Conservation (phyloP, 53 echinoderm and acorn worm genomes). For the Holothuria leucospilota region DNA sequence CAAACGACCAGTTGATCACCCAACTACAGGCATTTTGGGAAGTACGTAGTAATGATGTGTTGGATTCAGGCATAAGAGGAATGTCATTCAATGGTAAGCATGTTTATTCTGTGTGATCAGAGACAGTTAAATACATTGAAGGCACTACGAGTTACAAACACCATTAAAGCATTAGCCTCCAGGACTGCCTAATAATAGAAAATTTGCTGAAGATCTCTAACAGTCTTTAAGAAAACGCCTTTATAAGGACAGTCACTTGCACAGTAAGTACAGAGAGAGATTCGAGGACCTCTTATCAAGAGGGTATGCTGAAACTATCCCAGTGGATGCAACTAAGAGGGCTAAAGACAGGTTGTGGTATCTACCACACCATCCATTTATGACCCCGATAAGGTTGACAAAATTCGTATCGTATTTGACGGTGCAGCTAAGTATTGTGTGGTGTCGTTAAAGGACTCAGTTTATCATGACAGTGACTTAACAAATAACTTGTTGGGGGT, state of each 20-base stretch:
- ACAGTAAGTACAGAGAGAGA: constrained; percentile 2
- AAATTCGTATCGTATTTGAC: constrained; percentile 19
- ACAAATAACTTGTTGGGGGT: background rate
- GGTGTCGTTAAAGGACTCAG: background rate
- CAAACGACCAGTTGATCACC: background rate
- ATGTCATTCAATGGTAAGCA: constrained; percentile 54
- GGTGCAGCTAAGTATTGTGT: constrained; percentile 32
- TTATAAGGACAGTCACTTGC: constrained; percentile 10
- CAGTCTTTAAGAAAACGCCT: constrained; percentile 28
- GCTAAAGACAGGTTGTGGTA: constrained; percentile 45
- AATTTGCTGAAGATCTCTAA: background rate
- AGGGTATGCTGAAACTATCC: no score
- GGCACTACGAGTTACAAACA: constrained; percentile 45
- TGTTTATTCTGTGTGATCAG: constrained; percentile 35
- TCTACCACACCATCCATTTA: constrained; percentile 49
- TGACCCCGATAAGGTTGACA: no score
- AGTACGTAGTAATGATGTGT: constrained; percentile 10
- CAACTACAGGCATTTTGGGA: constrained; percentile 48
- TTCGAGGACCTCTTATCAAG: no score
- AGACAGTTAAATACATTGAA: background rate
- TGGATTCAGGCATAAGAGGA: constrained; percentile 3
- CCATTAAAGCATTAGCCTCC: constrained; percentile 4
- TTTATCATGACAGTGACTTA: background rate
- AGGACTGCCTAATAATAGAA: background rate
- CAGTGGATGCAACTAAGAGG: background rate